phyloP scores from a whole-genome alignment of 2,797 vertebrate genomes.

The Eulemur albifrons region DNA sequence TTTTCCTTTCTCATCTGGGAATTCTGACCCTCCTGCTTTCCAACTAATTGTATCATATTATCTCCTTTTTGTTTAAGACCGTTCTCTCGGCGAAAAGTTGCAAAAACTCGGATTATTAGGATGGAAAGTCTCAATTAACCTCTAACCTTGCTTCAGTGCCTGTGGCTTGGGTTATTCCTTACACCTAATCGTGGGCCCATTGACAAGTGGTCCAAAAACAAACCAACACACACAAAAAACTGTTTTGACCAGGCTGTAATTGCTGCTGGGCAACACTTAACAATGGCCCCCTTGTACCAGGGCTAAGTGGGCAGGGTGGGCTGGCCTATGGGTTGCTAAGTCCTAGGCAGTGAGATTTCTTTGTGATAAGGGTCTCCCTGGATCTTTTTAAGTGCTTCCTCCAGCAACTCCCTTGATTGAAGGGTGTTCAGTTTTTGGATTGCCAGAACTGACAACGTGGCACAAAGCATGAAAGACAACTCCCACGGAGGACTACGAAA shows the following conservation, averaged over 20 bases:
- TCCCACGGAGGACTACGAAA: conserved; percentile 84
- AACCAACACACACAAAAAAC: conserved; percentile 83
- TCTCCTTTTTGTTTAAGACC: conserved; percentile 91
- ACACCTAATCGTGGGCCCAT: conserved; percentile 95
- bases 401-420: conserved; percentile 87
- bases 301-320: conserved; percentile 79
- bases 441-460: conserved; percentile 85
- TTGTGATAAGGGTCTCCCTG: conserved; percentile 64
- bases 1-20: conserved; percentile 88
- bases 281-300: conserved; percentile 91
- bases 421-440: conserved; percentile 80
- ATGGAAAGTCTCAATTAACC: conserved; percentile 97
- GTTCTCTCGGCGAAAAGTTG: conserved; percentile 91
- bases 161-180: conserved; percentile 92
- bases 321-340: conserved; percentile 83
- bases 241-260: conserved; percentile 97
- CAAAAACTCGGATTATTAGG: conserved; percentile 94
- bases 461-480: conserved; percentile 89
- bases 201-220: conserved; percentile 94
- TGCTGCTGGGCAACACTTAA: conserved; percentile 94
- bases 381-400: conserved; percentile 78
- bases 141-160: conserved; percentile 92
- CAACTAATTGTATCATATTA: conserved; percentile 98
- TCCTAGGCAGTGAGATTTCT: conserved; percentile 85
- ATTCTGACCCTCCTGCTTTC: conserved; percentile 91